Base-by-base conservation (phyloP, 2,113 vertebrate species). In the Tragelaphus scriptus region DNA sequence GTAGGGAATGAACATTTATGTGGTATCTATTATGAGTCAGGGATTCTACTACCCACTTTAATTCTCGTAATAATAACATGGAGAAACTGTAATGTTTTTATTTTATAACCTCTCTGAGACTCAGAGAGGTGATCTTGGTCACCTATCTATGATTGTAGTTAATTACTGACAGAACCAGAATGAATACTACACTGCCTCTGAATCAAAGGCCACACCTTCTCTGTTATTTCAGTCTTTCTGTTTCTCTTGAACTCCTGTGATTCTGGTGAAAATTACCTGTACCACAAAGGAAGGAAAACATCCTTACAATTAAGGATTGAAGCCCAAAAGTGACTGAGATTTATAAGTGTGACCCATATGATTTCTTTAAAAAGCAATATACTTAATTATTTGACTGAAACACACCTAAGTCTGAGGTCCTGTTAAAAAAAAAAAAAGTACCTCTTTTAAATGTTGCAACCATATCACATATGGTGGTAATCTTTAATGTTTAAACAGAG, bases 121-220 rank as follows among this genome's bases (percentile, higher is more conserved):
- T 61, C 40, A 49, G 71, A 65, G 58, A 55, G 26, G n/a, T 56
- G 21, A 21, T 36, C 81, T 56, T 84, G 81, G n/a, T 79, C 30
- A 26, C 23, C 30, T 25, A n/a, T 63, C 12, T 1, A 28, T 19
- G 19, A 19, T 17, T 32, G n/a, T 9, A 19, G 53, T 2, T 79
- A 49, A 40, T 75, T 47, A 19, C 40, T 53, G n/a, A 59, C 7
- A 30, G 82, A 26, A 23, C 9, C 23, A 28, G 85, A 51, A 49
- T 9, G 1, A 7, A 23, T 2, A 44, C 4, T 16, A 2, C 0
- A 1, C 10, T 19, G 56, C 21, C 40, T 51, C 30, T 16, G 4
- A 10, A 2, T 30, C 28, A 23, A 68, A 93, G 47, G 25, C 53
- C 1, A 1, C 23, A 12, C 49, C n/a, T 75, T 53, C 47, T 58